Conservation (phyloP, 2,888 invertebrate species). For the Anthophora plumipes region DNA sequence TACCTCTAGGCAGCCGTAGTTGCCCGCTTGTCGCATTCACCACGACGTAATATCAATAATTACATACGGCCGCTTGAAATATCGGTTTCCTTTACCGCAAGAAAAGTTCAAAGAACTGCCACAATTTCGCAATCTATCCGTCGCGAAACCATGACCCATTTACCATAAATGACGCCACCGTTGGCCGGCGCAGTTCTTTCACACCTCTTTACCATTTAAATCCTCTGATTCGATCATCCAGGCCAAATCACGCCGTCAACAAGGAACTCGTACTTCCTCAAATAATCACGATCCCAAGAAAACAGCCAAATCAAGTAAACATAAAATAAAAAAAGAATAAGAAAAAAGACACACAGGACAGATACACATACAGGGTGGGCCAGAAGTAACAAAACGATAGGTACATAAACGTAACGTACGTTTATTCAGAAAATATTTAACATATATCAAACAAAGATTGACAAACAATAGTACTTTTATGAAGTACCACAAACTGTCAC, state of each 20-base stretch:
- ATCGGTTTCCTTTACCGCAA: constrained; percentile 60
- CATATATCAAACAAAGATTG: too few relatives aligned
- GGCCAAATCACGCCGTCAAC: neutral
- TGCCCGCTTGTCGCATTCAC: constrained; percentile 33
- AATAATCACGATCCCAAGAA: neutral
- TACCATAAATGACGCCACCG: constrained; percentile 55
- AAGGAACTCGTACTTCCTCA: neutral
- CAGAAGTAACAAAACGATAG: too few relatives aligned
- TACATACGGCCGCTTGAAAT: constrained; percentile 57
- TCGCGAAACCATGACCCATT: constrained; percentile 58
- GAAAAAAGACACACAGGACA: too few relatives aligned
- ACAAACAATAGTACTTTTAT: too few relatives aligned
- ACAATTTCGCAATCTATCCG: constrained; percentile 60
- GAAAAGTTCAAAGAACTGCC: constrained; percentile 62
- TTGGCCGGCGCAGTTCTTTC: constrained; percentile 35
- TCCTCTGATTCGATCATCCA: neutral
- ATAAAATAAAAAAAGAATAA: too few relatives aligned
- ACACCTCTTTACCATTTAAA: constrained; percentile 37
- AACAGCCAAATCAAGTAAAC: too few relatives aligned
- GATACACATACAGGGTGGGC: too few relatives aligned
- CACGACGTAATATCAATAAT: constrained; percentile 59
- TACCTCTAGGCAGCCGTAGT: constrained; percentile 6
- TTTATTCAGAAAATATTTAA: too few relatives aligned
- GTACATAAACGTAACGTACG: too few relatives aligned
- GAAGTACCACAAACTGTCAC: too few relatives aligned